These are phyloP conservation scores for Oxygymnocypris stewartii DNA, from an alignment of 2,113 vertebrate species.

Conservation along the genomic window DNA sequence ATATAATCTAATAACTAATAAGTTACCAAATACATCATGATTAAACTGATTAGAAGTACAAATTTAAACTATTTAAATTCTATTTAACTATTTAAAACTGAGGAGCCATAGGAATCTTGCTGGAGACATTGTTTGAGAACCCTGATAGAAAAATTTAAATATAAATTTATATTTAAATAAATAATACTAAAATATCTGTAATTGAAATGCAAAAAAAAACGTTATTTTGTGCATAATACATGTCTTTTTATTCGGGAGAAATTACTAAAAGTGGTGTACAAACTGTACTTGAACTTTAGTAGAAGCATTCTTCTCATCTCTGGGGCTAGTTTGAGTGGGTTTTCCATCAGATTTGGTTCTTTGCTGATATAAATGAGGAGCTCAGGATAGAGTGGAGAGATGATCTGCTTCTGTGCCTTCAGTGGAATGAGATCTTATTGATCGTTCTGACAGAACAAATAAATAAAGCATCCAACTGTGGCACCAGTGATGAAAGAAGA, in stretches of 20 bases:
- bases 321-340: conserved; percentile 26
- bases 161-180: not conserved
- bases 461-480: conserved; percentile 61
- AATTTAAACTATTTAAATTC: too few species aligned
- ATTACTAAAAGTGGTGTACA: not conserved
- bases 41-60: not conserved
- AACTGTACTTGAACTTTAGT: not conserved
- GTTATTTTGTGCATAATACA: not conserved
- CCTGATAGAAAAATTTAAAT: not conserved
- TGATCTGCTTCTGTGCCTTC: conserved; percentile 55
- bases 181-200: not conserved
- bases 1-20: not conserved
- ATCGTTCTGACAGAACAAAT: conserved; percentile 68
- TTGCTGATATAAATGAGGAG: conserved; percentile 47
- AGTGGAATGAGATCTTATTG: conserved; percentile 69
- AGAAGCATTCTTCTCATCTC: conserved; percentile 17
- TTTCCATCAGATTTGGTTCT: conserved; percentile 23
- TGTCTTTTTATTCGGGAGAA: not conserved
- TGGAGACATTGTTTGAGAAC: not conserved
- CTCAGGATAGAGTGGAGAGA: conserved; percentile 22
- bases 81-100: not conserved
- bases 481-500: conserved; percentile 35
- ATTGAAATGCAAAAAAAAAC: not conserved
- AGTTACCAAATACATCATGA: not conserved
- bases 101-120: not conserved